Evolutionary conservation across 2,113 vertebrate genomes (phyloP), one percentile per base, ranked within the genome.

Genomic region (Hydropotes inermis): DNA sequence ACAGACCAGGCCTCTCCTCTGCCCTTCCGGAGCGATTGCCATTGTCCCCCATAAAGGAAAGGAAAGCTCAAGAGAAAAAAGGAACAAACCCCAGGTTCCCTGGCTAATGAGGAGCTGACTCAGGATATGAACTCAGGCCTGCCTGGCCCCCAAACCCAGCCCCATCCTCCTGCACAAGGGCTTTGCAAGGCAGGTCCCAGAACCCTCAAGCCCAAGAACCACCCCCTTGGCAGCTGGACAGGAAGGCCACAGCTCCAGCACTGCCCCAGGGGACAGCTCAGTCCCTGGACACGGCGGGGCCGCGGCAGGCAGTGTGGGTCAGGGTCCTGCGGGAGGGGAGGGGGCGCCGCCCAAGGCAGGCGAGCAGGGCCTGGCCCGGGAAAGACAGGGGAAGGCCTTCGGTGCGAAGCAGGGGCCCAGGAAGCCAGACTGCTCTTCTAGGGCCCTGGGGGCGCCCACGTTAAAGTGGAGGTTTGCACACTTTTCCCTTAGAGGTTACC

Each of bases 71-170:
- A 36, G n/a, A 90, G 7, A 30, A 87, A 1, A 23, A 83, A 50
- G 19, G 12, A 55, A 36, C 50, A 28, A 7, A 36, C 30, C 79
- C 47, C 9, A 47, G 15, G 19, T 58, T 6, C 33, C 12, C 17
- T 1, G 1, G 55, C 16, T 33, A 23, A 54, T 0, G 5, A 50
- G 7, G 4, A 1, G 23, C 52, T 21, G 79, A 10, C 52, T 14
- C 82, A 60, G 10, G 23, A 33, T 5, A 58, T 57, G 70, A 83
- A 76, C 60, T 25, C 11, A 0, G 76, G 36, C 45, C 61, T 60
- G 70, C 88, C 70, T 13, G 28, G 36, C 0, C 39, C 52, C 47
- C 50, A 74, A 36, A 28, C 30, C 25, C 81, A 25, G 25, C 12
- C 33, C 36, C 74, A 74, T 3, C 58, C 12, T 25, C 33, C 79